Base-by-base conservation (phyloP, 2,797 vertebrate genomes). In the Poecilia gillii region DNA sequence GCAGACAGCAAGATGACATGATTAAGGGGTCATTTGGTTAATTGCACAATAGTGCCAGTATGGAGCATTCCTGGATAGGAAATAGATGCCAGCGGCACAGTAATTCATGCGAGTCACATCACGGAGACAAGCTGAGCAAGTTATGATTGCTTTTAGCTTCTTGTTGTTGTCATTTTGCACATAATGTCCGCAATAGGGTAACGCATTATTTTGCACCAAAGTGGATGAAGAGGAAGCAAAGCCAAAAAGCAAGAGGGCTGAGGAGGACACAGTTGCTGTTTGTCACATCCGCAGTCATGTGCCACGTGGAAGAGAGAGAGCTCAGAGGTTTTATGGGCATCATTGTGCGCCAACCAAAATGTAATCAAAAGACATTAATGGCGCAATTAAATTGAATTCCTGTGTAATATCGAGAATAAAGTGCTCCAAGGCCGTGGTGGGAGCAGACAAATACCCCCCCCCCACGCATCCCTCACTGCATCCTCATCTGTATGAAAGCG, bases 11-110 rank as follows among this genome's bases (percentile, higher is more conserved):
- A 88, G 92, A 91, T 88, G 91, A 93, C 92, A 90, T 93, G 93
- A 93, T 94, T 92, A 93, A 86, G 87, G 78, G 90, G 91, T 93
- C 91, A 89, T 94, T 92, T 90, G 92, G 93, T 94, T 94, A 94
- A 95, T 94, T 94, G 91, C 90, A 91, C 84, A 85, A 89, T 77
- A 75, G 80, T 84, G 90, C 81, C 79, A 85, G 83, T 81, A 74
- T 89, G 90, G 87, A 13, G 84, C 81, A 81, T 91, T 87, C 85
- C 82, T 86, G 88, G 77, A 90, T 87, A 89, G 81, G 87, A 84
- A 88, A 94, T 84, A 81, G 81, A 85, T 87, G 92, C 93, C 88
- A 78, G 85, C 84, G 88, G 91, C 85, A 76, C 73, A 70, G 79
- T 89, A 90, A 92, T 87, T 85, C 84, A 92, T 88, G 88, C 78